Evolutionary conservation across 2,113 vertebrate genomes (phyloP), one percentile per base, ranked within the genome.

Genomic region (Pomatorhinus ruficollis): DNA sequence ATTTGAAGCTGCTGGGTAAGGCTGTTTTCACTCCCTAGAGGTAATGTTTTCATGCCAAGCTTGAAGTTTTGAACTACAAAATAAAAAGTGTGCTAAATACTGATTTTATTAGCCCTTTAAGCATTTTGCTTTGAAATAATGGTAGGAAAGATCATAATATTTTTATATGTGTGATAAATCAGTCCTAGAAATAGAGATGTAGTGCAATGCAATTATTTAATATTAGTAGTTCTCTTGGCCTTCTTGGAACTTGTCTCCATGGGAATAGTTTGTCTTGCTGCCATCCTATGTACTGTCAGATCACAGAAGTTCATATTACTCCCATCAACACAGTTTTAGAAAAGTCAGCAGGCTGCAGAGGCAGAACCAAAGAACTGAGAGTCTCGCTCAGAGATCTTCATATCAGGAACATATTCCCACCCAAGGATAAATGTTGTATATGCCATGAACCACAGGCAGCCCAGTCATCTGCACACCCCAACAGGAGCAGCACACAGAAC

Each of bases 21-120:
- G 71, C 47, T 86, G 60, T 93, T 95, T 95, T 93, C 84, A 69
- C 50, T 91, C 78, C 72, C 92, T 78, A 91, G 75, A 91, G 81
- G 39, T 81, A 52, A 81, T 53, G 47, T 28, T 76, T 80, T 91
- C 52, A 90, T 83, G 72, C 77, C 70, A 93, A 65, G 87, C 72
- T 83, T 94, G 61, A 89, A 89, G 74, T 89, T 95, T 82, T 87
- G 94, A 95, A 89, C 57, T 85, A 60, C 83, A 71, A 95, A 95
- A 93, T 93, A 95, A 93, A 93, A 96, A 89, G 68, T 91, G 72
- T 94, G 70, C 22, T 95, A 97, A 96, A 85, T 89, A 93, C 83
- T 82, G 89, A 82, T 87, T 96, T 96, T 96, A 96, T 94, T 96
- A 94, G 79, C 16, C 53, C 82, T 97, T 94, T 93, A 95, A 94